Evolutionary conservation across 2,888 invertebrate species (phyloP).

Genomic region (Melanchra persicariae): DNA sequence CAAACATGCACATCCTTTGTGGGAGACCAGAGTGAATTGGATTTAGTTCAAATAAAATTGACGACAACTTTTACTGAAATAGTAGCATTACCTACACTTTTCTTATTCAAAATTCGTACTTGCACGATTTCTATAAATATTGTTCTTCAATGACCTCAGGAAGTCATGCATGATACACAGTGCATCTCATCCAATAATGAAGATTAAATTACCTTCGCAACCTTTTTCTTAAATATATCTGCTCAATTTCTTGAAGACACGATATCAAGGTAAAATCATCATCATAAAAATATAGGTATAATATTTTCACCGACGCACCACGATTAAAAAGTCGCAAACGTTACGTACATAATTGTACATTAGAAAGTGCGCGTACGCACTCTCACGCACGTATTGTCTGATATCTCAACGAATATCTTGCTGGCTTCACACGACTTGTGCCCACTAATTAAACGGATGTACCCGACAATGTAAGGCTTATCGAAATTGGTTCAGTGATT

Average conservation of each 20-base stretch:
- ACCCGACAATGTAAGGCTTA: conserved; percentile 66
- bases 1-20: too few relatives aligned
- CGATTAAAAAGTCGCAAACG: conserved; percentile 62
- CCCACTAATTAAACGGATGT: conserved; percentile 67
- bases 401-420: conserved; percentile 66
- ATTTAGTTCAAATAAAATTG: too few relatives aligned
- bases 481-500: conserved; percentile 69
- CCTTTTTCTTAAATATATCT: not conserved
- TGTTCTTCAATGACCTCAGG: too few relatives aligned
- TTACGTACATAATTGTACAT: conserved; percentile 66
- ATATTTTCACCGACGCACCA: conserved; percentile 56
- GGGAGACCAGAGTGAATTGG: too few relatives aligned
- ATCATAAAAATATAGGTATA: conserved; percentile 47
- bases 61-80: too few relatives aligned
- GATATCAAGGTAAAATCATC: not conserved
- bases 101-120: too few relatives aligned
- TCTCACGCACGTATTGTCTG: conserved; percentile 69
- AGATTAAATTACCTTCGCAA: not conserved
- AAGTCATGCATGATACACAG: too few relatives aligned
- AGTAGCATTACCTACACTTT: too few relatives aligned
- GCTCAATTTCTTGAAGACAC: not conserved
- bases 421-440: conserved; percentile 69
- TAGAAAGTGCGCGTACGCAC: conserved; percentile 74
- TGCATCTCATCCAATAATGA: too few relatives aligned
- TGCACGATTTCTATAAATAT: too few relatives aligned